These are phyloP conservation scores for Epistrophe eligans DNA, from an alignment of 2,888 invertebrate genomes.

Conservation along the genomic window DNA sequence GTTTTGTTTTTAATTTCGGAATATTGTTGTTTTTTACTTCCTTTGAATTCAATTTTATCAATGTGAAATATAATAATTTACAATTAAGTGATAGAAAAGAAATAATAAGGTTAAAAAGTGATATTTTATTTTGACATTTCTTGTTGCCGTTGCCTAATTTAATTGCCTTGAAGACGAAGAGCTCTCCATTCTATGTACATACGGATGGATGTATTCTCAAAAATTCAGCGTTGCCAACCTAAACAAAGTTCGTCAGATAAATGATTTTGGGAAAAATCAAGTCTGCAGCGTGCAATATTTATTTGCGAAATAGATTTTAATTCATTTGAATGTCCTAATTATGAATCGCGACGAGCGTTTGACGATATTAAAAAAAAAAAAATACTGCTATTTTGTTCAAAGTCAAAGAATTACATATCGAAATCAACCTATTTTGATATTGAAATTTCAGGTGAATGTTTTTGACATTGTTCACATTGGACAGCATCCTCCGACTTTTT, in stretches of 20 bases:
- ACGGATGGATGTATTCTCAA: conserved; percentile 14
- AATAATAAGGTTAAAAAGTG: conserved; percentile 31
- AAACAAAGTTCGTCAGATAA: neutral
- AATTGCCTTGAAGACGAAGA: conserved; percentile 5
- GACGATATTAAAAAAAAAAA: too few relatives aligned
- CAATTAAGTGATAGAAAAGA: neutral
- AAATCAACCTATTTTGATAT: too few relatives aligned
- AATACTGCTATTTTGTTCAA: too few relatives aligned
- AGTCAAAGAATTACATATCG: too few relatives aligned
- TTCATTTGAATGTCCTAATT: too few relatives aligned
- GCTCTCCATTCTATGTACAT: conserved; percentile 39
- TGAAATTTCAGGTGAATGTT: too few relatives aligned
- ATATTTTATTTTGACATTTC: conserved; percentile 57
- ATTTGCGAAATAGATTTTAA: too few relatives aligned
- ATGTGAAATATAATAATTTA: neutral
- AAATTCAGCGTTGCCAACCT: neutral
- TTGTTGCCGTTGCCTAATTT: conserved; percentile 23
- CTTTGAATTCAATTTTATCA: conserved; percentile 3
- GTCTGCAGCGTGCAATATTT: too few relatives aligned
- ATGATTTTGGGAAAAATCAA: neutral
- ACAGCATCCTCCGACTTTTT: too few relatives aligned
- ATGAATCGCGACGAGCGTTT: too few relatives aligned
- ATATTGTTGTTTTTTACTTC: neutral
- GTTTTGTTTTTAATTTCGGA: conserved; percentile 15
- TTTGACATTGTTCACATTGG: too few relatives aligned